Conservation (phyloP, 2,888 invertebrate species). For the Thelaira solivaga region DNA sequence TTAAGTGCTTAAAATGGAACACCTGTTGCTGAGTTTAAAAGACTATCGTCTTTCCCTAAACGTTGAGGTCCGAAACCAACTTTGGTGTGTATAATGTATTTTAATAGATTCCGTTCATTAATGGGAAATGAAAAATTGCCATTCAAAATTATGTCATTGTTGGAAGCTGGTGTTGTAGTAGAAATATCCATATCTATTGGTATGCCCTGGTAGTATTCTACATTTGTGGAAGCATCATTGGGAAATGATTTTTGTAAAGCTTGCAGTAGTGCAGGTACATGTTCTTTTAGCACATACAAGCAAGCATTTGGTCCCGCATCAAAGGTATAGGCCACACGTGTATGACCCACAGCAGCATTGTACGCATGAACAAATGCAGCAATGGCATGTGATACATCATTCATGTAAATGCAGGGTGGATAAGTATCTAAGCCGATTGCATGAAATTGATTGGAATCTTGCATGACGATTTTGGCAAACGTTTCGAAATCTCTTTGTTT, state of each 20-base stretch:
- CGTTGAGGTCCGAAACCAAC: conserved; percentile 87
- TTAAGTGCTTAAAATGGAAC: conserved; percentile 64
- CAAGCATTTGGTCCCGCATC: conserved; percentile 99
- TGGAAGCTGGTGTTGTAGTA: conserved; percentile 3
- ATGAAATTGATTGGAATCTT: conserved; percentile 98
- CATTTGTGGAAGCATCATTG: conserved; percentile 74
- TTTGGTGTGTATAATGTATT: conserved; percentile 90
- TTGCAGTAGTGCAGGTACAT: conserved; percentile 83
- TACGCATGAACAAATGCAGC: conserved; percentile 88
- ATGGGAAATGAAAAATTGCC: conserved; percentile 59
- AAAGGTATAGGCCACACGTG: conserved; percentile 95
- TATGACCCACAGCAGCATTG: conserved; percentile 83
- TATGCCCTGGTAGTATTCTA: conserved; percentile 81
- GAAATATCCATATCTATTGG: conserved; percentile 69
- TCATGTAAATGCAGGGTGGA: conserved; percentile 96
- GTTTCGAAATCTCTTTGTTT: conserved; percentile 84
- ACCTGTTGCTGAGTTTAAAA: conserved; percentile 76
- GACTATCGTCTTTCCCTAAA: conserved; percentile 76
- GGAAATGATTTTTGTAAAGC: conserved; percentile 87
- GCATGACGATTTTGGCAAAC: conserved; percentile 97
- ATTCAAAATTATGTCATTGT: conserved; percentile 40
- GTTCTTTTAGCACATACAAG: conserved; percentile 87
- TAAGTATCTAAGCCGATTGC: conserved; percentile 94
- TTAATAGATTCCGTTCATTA: conserved; percentile 80
- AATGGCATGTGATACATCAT: conserved; percentile 89